Evolutionary conservation across 2,113 vertebrate species (phyloP).

Genomic region (Cinclus mexicanus): DNA sequence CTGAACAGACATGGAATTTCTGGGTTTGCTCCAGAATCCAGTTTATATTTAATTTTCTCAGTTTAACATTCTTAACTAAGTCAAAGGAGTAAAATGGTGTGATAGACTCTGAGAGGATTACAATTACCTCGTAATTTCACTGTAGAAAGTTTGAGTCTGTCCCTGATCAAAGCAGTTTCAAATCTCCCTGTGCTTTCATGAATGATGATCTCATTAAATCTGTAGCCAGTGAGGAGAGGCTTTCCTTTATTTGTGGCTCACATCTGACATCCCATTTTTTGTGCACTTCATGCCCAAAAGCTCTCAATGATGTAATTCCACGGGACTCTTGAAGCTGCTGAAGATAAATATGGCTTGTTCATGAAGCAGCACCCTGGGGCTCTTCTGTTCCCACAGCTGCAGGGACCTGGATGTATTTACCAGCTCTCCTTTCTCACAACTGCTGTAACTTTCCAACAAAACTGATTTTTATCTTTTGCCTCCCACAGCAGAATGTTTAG

Average conservation of each 20-base stretch:
- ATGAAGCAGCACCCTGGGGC: background rate
- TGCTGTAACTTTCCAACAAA: background rate
- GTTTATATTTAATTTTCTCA: background rate
- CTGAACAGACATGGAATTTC: background rate
- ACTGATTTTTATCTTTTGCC: background rate
- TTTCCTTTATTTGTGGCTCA: background rate
- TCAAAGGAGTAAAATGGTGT: background rate
- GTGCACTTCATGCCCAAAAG: background rate
- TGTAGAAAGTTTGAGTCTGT: background rate
- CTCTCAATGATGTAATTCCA: background rate
- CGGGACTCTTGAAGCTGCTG: accelerated
- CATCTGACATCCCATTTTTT: background rate
- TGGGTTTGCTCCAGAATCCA: background rate
- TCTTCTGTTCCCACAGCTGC: background rate
- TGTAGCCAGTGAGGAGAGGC: background rate
- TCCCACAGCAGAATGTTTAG: background rate
- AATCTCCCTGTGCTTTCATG: background rate
- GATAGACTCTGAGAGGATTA: background rate
- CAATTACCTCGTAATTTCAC: background rate
- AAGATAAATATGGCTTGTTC: background rate
- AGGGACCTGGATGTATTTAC: background rate
- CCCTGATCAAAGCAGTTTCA: background rate
- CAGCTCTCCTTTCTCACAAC: background rate
- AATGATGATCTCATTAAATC: background rate
- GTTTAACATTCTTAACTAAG: background rate